A percentile compares a stretch with the other conserved stretches of the same genome.
phyloP scores from a whole-genome alignment of 2,888 invertebrate genomes.

The Aleiodes testaceus region DNA sequence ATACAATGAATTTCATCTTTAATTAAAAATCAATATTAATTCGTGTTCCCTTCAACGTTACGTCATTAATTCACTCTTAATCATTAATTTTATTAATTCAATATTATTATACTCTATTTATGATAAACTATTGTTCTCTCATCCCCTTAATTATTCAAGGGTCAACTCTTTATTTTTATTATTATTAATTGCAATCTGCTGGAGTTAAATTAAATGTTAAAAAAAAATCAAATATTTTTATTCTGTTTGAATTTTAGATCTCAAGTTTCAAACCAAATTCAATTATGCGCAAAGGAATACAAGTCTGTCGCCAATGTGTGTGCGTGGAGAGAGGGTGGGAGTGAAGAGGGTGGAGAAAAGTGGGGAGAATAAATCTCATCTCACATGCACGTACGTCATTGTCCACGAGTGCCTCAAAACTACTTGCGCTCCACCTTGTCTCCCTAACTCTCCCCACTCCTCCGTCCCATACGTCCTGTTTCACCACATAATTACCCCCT shows the following conservation, averaged over 20 bases:
- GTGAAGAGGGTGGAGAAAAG: not conserved
- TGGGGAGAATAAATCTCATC: slow-evolving; percentile 12
- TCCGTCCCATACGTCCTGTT: slow-evolving; percentile 19
- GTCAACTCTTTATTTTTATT: not conserved
- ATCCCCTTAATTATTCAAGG: not conserved
- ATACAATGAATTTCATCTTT: slow-evolving; percentile 4
- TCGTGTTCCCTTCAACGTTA: slow-evolving; percentile 28
- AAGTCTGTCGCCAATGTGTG: no score
- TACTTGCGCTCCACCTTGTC: slow-evolving; percentile 34
- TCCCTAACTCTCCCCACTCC: not conserved
- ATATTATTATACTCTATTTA: slow-evolving; percentile 16
- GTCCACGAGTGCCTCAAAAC: slow-evolving; percentile 41
- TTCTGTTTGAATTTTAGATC: slow-evolving; percentile 17
- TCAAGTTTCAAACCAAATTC: slow-evolving; percentile 38
- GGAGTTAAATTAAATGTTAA: not conserved
- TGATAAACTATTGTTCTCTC: slow-evolving; percentile 18
- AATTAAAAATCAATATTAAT: slow-evolving; percentile 19
- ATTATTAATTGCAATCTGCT: slow-evolving; percentile 11
- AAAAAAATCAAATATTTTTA: not conserved
- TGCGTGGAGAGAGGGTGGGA: slow-evolving; percentile 14
- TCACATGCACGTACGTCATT: slow-evolving; percentile 41
- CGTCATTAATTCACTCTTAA: slow-evolving; percentile 8
- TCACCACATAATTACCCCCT: slow-evolving; percentile 37
- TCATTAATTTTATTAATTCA: not conserved
- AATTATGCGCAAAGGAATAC: slow-evolving; percentile 40